A percentile compares a stretch with the other conserved stretches of the same genome.
phyloP scores from a whole-genome alignment of 2,888 invertebrate species.

The Balanococcus diminutus region DNA sequence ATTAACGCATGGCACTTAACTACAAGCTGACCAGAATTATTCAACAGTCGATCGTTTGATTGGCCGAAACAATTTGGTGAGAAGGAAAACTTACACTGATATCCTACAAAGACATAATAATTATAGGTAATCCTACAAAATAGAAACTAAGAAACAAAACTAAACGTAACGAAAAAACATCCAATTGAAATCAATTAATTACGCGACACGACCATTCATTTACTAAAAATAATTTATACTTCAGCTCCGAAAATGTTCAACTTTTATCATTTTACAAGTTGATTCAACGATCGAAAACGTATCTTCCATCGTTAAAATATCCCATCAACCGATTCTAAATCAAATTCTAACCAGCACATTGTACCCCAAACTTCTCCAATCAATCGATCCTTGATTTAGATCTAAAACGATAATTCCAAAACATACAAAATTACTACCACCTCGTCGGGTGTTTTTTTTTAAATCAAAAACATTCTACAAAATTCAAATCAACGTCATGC shows the following conservation, averaged over 20 bases:
- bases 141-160: slow-evolving; percentile 34
- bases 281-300: no score
- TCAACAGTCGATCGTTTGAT: slow-evolving; percentile 17
- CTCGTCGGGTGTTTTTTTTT: background rate
- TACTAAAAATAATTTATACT: no score
- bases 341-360: slow-evolving; percentile 2
- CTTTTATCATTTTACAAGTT: no score
- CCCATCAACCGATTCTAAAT: background rate
- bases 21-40: slow-evolving; percentile 35
- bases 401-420: background rate
- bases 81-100: slow-evolving; percentile 36
- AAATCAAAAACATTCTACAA: background rate
- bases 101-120: background rate
- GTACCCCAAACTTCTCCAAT: background rate
- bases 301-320: background rate
- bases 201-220: no score
- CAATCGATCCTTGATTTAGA: background rate
- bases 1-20: slow-evolving; percentile 9
- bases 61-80: slow-evolving; percentile 20
- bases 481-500: no score
- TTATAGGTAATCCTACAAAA: background rate
- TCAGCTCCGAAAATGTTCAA: no score
- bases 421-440: background rate
- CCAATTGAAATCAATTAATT: no score
- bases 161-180: no score